Base-by-base conservation (phyloP, 2,113 vertebrate genomes). In the Odobenus rosmarus region DNA sequence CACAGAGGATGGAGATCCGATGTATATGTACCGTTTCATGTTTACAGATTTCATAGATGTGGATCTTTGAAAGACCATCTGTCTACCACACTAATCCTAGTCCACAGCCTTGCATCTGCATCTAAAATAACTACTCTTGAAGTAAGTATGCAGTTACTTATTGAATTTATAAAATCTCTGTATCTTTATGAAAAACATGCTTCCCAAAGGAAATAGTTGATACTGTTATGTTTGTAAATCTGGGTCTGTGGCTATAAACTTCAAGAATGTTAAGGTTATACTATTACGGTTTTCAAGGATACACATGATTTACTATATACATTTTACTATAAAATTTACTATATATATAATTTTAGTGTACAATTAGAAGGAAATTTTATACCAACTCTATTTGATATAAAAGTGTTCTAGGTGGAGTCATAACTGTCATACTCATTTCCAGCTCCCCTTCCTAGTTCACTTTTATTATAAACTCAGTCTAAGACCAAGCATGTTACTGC, bases 101-200 rank as follows among this genome's bases (percentile, higher is more conserved):
- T 74, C 24, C 7, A 36, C 12, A 84, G 42, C 16, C 31, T 24
- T 80, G 51, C 33, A 72, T 59, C 26, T 49, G 26, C 49, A 57
- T 92, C 53, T 92, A 69, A 96, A 89, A 90, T 59, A 49, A 49
- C 6, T 95, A 23, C 81, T 42, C 4, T 61, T 84, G 42, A 93
- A 62, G 62, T 95, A 88, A 84, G 6, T 64, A 8, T 80, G 14
- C 9, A 69, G 18, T 39, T 33, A 61, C 57, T 88, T 59, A 67
- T 14, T 92, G 42, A 90, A 95, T 61, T 88, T 42, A 67, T 85
- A 53, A 84, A 85, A 77, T 88, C 8, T 92, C 5, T 59, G 1
- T 74, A 5, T 64, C 15, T 59, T 83, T 83, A 23, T n/a, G 16
- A 21, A 59, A 55, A 67, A 62, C 24, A 51, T 10, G 18, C 10